Percentiles rank a stretch among this genome's conserved stretches.
Evolutionary conservation across 2,888 invertebrate species (phyloP).

Genomic region (Torymus aiolomorphi): DNA sequence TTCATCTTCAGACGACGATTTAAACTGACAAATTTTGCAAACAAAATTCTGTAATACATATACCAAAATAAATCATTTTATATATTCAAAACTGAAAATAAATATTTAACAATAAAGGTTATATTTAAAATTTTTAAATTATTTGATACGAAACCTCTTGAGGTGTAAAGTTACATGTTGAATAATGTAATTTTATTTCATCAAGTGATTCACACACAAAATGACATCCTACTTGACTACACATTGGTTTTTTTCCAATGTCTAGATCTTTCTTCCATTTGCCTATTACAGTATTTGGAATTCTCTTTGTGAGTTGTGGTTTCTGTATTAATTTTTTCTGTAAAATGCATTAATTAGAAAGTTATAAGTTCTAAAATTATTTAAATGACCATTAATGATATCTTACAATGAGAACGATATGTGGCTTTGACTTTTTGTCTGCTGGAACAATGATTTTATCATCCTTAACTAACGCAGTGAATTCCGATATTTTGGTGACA

Average conservation of each 20-base stretch:
- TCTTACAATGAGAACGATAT: constrained; percentile 58
- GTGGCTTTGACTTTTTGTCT: constrained; percentile 58
- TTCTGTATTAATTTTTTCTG: constrained; percentile 61
- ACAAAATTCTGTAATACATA: constrained; percentile 62
- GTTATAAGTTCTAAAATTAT: constrained; percentile 10
- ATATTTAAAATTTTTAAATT: neutral
- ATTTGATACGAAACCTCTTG: constrained; percentile 58
- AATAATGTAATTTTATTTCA: constrained; percentile 68
- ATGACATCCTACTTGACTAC: constrained; percentile 69
- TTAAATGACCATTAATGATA: constrained; percentile 16
- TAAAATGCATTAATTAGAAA: constrained; percentile 23
- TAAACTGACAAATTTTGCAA: constrained; percentile 70
- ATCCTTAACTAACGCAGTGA: constrained; percentile 61
- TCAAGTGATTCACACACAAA: constrained; percentile 63
- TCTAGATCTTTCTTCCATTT: constrained; percentile 67
- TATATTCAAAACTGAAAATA: neutral
- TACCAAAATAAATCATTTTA: constrained; percentile 3
- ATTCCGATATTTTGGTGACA: constrained; percentile 69
- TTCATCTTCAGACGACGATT: constrained; percentile 61
- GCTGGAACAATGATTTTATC: constrained; percentile 51
- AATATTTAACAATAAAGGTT: neutral
- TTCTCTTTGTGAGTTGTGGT: constrained; percentile 57
- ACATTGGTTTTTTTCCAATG: constrained; percentile 60
- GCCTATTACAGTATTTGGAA: constrained; percentile 63
- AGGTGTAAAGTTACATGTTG: constrained; percentile 66